These are phyloP conservation scores for Semotilus atromaculatus DNA, from an alignment of 2,797 vertebrate genomes.

Conservation along the genomic window DNA sequence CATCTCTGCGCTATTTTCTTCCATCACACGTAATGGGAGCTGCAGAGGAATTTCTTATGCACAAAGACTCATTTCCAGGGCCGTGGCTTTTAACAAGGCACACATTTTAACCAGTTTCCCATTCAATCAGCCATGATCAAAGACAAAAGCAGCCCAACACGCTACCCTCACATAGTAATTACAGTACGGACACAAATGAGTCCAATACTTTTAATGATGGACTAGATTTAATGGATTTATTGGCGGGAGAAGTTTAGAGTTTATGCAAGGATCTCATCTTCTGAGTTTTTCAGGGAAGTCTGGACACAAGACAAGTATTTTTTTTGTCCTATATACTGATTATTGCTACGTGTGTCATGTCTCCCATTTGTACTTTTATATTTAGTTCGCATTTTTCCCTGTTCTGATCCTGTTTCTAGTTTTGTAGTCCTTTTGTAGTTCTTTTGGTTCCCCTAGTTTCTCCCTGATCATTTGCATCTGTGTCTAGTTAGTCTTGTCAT, in stretches of 20 bases:
- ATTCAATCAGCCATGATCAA: constrained; percentile 58
- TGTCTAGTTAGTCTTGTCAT: background rate
- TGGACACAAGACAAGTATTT: background rate
- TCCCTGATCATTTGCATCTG: background rate
- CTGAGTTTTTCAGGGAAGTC: background rate
- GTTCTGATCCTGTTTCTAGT: background rate
- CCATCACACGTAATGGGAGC: constrained; percentile 51
- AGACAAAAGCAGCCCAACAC: constrained; percentile 38
- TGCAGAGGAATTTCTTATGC: constrained; percentile 60
- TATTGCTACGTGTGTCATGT: background rate
- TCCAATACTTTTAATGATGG: constrained; percentile 45
- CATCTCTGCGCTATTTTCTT: constrained; percentile 24
- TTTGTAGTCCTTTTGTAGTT: background rate
- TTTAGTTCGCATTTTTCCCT: background rate
- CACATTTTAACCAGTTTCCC: constrained; percentile 65
- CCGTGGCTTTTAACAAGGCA: constrained; percentile 71
- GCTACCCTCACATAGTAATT: constrained; percentile 46
- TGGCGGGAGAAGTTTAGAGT: background rate
- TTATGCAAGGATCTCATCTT: background rate
- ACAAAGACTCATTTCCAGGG: constrained; percentile 68
- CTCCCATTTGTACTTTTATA: background rate
- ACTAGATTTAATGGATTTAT: constrained; percentile 27
- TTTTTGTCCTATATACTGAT: background rate
- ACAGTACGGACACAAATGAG: constrained; percentile 27
- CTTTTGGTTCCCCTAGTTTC: background rate